Percentiles rank a stretch among this genome's conserved stretches.
These are phyloP conservation scores for Tuta absoluta DNA, from an alignment of 2,888 invertebrate species.

Conservation along the genomic window DNA sequence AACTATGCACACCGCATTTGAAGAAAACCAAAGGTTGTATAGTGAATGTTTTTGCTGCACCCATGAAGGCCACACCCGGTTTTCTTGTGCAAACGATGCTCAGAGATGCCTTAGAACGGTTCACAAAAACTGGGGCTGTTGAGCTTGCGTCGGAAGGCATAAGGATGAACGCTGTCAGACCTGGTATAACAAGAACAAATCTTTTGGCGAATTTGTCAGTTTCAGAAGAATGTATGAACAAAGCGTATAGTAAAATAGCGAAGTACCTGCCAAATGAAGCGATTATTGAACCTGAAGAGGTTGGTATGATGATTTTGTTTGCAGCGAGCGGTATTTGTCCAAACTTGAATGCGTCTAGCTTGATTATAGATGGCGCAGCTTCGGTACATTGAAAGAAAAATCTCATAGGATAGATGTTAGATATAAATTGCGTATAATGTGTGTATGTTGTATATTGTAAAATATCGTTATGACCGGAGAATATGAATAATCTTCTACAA, in stretches of 20 bases:
- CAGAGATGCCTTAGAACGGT: slow-evolving; percentile 54
- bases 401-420: neutral
- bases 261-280: slow-evolving; percentile 48
- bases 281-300: slow-evolving; percentile 59
- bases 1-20: slow-evolving; percentile 89
- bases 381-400: slow-evolving; percentile 30
- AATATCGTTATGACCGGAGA: no score
- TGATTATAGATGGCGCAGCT: slow-evolving; percentile 54
- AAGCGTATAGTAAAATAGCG: slow-evolving; percentile 49
- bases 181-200: slow-evolving; percentile 60
- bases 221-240: slow-evolving; percentile 27
- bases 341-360: slow-evolving; percentile 53
- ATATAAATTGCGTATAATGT: no score
- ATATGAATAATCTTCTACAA: no score
- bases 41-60: slow-evolving; percentile 92
- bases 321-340: slow-evolving; percentile 55
- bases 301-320: slow-evolving; percentile 58
- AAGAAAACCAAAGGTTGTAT: slow-evolving; percentile 88
- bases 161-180: slow-evolving; percentile 62
- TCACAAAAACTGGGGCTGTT: slow-evolving; percentile 56
- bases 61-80: slow-evolving; percentile 65
- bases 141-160: slow-evolving; percentile 59
- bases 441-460: no score
- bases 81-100: slow-evolving; percentile 30
- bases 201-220: slow-evolving; percentile 57